A percentile compares a stretch with the other conserved stretches of the same genome.
Conservation (phyloP, 2,888 invertebrate species). For the Drosophila phalerata region DNA sequence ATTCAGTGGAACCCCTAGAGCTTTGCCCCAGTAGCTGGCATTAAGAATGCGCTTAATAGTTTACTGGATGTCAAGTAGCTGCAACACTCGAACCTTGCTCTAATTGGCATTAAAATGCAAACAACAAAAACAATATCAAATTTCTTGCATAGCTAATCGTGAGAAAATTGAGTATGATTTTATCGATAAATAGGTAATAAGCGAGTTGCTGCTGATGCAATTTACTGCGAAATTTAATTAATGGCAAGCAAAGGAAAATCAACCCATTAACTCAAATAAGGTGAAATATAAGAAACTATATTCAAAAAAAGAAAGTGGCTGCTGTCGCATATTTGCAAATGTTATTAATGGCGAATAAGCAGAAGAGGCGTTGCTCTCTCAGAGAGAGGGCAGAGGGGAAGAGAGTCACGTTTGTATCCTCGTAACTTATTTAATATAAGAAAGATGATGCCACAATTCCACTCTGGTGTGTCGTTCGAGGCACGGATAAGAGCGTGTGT, state of each 20-base stretch:
- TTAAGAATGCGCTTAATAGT: constrained; percentile 6
- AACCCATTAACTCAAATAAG: constrained; percentile 24
- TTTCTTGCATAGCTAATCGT: constrained; percentile 21
- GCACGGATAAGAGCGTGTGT: background rate
- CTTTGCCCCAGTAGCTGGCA: background rate
- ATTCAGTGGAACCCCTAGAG: too few species aligned
- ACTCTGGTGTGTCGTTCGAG: background rate
- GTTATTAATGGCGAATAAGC: constrained; percentile 53
- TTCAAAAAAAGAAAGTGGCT: constrained; percentile 32
- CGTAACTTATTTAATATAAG: constrained; percentile 52
- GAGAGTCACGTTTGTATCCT: background rate
- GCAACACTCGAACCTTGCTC: constrained; percentile 19
- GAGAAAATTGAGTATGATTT: constrained; percentile 16
- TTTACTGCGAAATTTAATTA: constrained; percentile 30
- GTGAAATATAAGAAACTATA: constrained; percentile 26
- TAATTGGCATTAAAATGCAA: constrained; percentile 47
- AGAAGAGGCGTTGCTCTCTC: background rate
- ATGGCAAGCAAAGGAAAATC: constrained; percentile 10
- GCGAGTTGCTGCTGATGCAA: constrained; percentile 45
- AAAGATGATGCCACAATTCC: constrained; percentile 12
- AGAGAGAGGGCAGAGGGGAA: background rate
- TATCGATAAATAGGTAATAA: background rate
- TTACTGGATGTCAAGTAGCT: constrained; percentile 24
- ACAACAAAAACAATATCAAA: constrained; percentile 18
- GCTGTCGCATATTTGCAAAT: constrained; percentile 43